Evolutionary conservation across 2,797 vertebrate genomes (phyloP).

Genomic region (Picus viridis): DNA sequence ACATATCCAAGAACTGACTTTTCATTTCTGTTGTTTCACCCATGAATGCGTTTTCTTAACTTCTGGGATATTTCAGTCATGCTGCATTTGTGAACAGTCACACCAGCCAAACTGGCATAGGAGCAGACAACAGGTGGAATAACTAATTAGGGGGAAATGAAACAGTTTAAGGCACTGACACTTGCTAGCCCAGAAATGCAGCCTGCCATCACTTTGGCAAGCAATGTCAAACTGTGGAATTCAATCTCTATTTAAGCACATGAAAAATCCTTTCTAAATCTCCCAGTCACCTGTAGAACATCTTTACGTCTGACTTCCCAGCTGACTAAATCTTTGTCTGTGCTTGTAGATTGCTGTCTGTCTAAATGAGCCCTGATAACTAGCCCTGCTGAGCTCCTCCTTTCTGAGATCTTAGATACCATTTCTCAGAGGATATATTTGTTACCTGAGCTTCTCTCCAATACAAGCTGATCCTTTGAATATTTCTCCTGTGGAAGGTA

Average conservation of each 20-base stretch:
- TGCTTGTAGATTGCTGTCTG: slow-evolving; percentile 30
- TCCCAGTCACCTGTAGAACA: not conserved
- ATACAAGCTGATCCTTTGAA: not conserved
- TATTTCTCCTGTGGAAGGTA: not conserved
- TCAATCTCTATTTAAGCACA: slow-evolving; percentile 30
- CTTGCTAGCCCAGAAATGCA: not conserved
- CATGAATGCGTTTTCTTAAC: not conserved
- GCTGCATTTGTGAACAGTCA: not conserved
- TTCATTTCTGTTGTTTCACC: not conserved
- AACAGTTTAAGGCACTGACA: not conserved
- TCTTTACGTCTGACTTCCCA: not conserved
- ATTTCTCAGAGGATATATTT: not conserved
- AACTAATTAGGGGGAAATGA: not conserved
- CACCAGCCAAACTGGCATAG: not conserved
- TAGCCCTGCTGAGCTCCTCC: not conserved
- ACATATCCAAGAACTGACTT: not conserved
- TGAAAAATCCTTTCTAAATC: slow-evolving; percentile 24
- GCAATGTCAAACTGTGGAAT: not conserved
- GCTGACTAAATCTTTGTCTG: slow-evolving; percentile 6
- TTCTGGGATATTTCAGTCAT: not conserved
- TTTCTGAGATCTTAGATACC: too few species aligned
- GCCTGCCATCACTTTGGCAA: not conserved
- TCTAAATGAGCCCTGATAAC: slow-evolving; percentile 26
- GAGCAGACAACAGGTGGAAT: not conserved
- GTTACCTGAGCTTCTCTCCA: slow-evolving; percentile 14